Evolutionary conservation across 1,140 invertebrate species (phyloP), one percentile per base, ranked within the genome.

Genomic region (Brachionus sp.): DNA sequence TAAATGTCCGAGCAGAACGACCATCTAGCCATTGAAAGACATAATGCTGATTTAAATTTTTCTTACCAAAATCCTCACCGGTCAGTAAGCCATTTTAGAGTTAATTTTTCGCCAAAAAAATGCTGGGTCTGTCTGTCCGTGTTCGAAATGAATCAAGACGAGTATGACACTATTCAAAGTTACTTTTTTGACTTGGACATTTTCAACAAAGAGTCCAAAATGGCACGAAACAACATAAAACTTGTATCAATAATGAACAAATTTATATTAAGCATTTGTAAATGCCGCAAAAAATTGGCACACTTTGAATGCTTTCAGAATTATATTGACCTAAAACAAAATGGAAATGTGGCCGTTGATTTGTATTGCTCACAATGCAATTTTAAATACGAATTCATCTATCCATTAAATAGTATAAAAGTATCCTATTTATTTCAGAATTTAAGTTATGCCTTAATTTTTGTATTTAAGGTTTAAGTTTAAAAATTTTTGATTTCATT

Each of bases 391-490:
- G 77, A 57, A 35, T 80, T 80, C 29, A 37, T 39, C 39, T 80
- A 80, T 64, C 77, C 77, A 42, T 80, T 42, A 25, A 80, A 80
- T 80, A 23, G 77, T 80, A 80, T 37, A 39, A 46, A 53, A 44
- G 73, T 53, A 53, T 57, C 39, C 29, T 37, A 53, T 78, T 39
- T 33, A 33, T 53, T 35, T 25, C 35, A 9, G 23, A 37, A 33
- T 50, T 13, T 29, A 39, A 42, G 37, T 73, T 39, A 39, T 73
- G 19, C 13, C 13, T 39, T 42, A 73, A 39, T 73, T 73, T 78
- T 78, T 46, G 12, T 33, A 9, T 57, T 78, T 39, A 66, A 80
- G 77, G 16, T 80, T 23, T 39, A 62, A 42, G 10, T 25, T 75
- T 66, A 19, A 57, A 80, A 57, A 10, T 80, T 57, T 80, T 80